Base-by-base conservation (phyloP, 2,113 vertebrate species). In the Oreochromis aureus region DNA sequence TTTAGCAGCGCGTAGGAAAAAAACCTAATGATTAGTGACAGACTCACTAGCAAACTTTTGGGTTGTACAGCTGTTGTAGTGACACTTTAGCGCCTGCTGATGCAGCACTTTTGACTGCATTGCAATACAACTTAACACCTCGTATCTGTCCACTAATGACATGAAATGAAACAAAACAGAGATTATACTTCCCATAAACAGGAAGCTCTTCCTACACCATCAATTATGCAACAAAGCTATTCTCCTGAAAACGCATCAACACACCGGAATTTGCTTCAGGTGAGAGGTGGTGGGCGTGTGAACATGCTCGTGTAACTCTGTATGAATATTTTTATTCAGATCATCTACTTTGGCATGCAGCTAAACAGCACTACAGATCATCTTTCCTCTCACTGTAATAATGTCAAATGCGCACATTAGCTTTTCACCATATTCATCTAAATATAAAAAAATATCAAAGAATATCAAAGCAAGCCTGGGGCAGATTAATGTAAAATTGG, bases 161-260 rank as follows among this genome's bases (percentile, higher is more conserved):
- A 48, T 80, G 78, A 87, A 87, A 87, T 85, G 27, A 86, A 81
- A 55, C 53, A 59, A 87, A 89, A 78, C 81, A 48, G 19, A 18
- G 7, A 81, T 78, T 34, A 13, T 61, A 46, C 85, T 87, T 82
- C 61, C 56, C 84, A 88, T 34, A 59, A 92, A 88, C 90, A 93
- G 80, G 86, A 92, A 80, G 82, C 87, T 92, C 86, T 87, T 89
- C 66, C 86, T 54, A 85, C 82, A 55, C 30, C 80, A 90, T 94
- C 63, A 94, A 89, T 92, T 89, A 91, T 92, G 84, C 89, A 94
- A 76, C 82, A 88, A 85, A 92, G 59, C 79, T 55, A n/a, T 56
- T 69, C 59, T 87, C 83, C 73, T 58, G 89, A 63, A 83, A 46
- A 80, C 4, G 5, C 85, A 27, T 85, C 32, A 63, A 83, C 82